Evolutionary conservation across 2,888 invertebrate species (phyloP).

Genomic region (Limenitis arthemis): DNA sequence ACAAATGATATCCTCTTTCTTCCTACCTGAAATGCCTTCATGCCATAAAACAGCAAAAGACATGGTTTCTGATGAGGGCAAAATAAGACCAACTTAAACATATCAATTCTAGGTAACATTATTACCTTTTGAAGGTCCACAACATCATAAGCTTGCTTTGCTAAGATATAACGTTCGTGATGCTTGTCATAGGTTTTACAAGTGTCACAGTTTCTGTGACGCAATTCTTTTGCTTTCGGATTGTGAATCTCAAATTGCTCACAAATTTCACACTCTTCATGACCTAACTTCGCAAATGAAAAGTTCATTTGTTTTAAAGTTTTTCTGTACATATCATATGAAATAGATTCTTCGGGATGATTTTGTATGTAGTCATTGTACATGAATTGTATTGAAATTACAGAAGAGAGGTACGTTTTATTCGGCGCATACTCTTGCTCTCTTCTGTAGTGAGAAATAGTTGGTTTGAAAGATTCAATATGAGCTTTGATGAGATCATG

Average conservation of each 20-base stretch:
- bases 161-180: background rate
- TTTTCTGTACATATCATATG: constrained; percentile 1
- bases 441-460: constrained; percentile 4
- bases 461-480: constrained; percentile 1
- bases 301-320: constrained; percentile 2
- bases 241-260: constrained; percentile 2
- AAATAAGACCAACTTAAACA: constrained; percentile 7
- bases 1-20: constrained; percentile 21
- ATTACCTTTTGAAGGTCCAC: background rate
- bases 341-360: background rate
- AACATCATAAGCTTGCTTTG: background rate
- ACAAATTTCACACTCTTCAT: constrained; percentile 3
- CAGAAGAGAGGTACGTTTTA: constrained; percentile 1
- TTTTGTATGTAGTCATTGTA: constrained; percentile 1
- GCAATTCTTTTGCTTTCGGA: background rate
- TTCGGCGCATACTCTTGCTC: constrained; percentile 6
- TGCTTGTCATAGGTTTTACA: background rate
- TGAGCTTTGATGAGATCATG: too few relatives aligned
- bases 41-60: constrained; percentile 8
- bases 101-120: constrained; percentile 5
- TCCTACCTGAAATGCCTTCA: constrained; percentile 15
- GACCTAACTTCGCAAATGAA: constrained; percentile 4
- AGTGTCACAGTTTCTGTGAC: constrained; percentile 1
- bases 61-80: constrained; percentile 5
- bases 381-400: constrained; percentile 1